A percentile compares a stretch with the other conserved stretches of the same genome.
Evolutionary conservation across 2,797 vertebrate genomes (phyloP).

Genomic region (Margarornis squamiger): DNA sequence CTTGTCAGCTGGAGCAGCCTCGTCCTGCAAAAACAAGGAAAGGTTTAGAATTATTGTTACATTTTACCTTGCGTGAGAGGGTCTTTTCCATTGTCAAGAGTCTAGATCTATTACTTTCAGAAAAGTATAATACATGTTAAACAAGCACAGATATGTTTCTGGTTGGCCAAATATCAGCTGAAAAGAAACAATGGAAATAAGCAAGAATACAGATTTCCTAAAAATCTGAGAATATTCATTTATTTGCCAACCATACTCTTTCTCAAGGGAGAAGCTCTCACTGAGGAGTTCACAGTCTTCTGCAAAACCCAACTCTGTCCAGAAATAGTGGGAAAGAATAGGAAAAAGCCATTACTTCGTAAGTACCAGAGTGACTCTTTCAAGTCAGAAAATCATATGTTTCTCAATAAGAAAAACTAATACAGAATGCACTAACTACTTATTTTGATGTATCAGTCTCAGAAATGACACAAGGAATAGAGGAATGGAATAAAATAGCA

Average conservation of each 20-base stretch:
- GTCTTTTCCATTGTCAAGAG: neutral
- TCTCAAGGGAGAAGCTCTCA: neutral
- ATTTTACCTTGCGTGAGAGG: neutral
- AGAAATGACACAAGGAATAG: neutral
- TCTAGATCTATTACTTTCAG: neutral
- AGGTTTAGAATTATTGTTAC: neutral
- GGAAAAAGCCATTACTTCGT: neutral
- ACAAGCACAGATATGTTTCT: neutral
- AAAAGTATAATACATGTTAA: neutral
- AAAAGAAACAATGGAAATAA: neutral
- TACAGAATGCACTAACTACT: neutral
- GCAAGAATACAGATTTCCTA: neutral
- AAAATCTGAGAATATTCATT: neutral
- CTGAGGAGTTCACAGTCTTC: neutral
- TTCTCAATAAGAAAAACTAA: neutral
- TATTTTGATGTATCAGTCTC: neutral
- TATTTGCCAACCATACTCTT: neutral
- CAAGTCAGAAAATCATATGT: neutral
- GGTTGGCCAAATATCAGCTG: neutral
- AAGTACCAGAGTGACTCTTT: neutral
- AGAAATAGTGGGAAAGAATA: neutral
- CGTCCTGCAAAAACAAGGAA: slow-evolving; percentile 75
- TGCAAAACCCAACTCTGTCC: neutral
- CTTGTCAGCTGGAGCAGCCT: slow-evolving; percentile 78
- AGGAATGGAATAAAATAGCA: neutral